Conservation (phyloP, 2,113 vertebrate species). For the Notarius lentiginosus region DNA sequence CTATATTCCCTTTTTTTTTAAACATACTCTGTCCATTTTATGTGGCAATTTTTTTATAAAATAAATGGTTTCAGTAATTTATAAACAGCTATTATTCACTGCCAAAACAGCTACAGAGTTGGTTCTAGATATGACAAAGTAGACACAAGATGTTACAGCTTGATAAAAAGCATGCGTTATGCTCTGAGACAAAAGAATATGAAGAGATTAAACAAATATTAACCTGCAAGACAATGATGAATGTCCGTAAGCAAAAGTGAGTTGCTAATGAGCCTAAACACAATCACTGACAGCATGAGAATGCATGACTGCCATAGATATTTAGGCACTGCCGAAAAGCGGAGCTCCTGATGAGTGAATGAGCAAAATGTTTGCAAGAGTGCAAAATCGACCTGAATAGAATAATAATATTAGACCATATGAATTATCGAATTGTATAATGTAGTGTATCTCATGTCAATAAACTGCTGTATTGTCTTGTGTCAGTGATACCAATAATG, state of each 20-base stretch:
- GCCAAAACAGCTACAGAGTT: background rate
- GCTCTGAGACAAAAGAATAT: background rate
- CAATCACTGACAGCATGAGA: background rate
- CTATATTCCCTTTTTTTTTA: background rate
- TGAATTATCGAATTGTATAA: no score
- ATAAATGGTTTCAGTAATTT: background rate
- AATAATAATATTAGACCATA: no score
- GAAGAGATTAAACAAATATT: background rate
- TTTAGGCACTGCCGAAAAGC: no score
- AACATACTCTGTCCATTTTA: background rate
- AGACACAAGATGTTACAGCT: background rate
- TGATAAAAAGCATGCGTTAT: background rate
- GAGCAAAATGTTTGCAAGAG: no score
- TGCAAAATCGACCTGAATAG: no score
- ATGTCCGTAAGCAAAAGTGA: background rate
- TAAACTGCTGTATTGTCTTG: no score
- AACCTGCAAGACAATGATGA: background rate
- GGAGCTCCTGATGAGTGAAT: no score
- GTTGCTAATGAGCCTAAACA: background rate
- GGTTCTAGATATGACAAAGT: background rate
- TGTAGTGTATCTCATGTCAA: no score
- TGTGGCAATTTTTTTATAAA: background rate
- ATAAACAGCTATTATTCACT: background rate
- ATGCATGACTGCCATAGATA: background rate
- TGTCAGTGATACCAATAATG: no score